Evolutionary conservation across 2,888 invertebrate species (phyloP).

Genomic region (Pachydiplax longipennis): DNA sequence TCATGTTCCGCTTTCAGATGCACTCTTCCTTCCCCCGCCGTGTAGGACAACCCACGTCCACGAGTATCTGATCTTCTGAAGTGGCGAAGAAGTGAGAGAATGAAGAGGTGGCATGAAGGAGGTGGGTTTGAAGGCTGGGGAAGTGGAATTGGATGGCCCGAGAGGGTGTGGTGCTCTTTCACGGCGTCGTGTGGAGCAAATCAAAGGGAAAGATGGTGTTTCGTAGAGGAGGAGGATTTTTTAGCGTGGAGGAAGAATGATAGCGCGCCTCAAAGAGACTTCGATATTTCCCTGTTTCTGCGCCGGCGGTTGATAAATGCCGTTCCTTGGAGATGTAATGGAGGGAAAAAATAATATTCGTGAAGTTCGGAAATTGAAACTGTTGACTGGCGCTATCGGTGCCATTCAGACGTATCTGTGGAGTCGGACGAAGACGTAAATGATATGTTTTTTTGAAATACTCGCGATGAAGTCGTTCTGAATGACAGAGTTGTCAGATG

Average conservation of each 20-base stretch:
- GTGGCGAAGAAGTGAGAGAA: slow-evolving; percentile 34
- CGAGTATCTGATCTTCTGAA: slow-evolving; percentile 37
- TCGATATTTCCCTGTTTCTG: neutral
- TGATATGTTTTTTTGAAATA: too few relatives aligned
- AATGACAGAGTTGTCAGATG: too few relatives aligned
- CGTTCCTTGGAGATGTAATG: neutral
- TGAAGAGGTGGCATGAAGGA: slow-evolving; percentile 8
- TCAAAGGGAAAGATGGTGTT: neutral
- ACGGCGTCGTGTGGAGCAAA: neutral
- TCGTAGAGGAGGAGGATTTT: neutral
- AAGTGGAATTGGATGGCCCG: neutral
- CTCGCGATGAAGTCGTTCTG: too few relatives aligned
- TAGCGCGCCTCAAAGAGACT: neutral
- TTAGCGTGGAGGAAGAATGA: neutral
- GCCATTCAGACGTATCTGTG: neutral
- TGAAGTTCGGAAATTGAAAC: neutral
- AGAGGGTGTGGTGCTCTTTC: neutral
- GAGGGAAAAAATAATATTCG: neutral
- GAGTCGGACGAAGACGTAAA: too few relatives aligned
- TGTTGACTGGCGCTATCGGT: neutral
- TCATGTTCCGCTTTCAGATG: neutral
- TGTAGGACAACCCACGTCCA: neutral
- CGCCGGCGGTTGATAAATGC: neutral
- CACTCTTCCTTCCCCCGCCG: neutral
- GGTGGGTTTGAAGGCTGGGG: neutral